Evolutionary conservation across 2,113 vertebrate genomes (phyloP), one percentile per base, ranked within the genome.

Genomic region (Tretioscincus oriximinensis): DNA sequence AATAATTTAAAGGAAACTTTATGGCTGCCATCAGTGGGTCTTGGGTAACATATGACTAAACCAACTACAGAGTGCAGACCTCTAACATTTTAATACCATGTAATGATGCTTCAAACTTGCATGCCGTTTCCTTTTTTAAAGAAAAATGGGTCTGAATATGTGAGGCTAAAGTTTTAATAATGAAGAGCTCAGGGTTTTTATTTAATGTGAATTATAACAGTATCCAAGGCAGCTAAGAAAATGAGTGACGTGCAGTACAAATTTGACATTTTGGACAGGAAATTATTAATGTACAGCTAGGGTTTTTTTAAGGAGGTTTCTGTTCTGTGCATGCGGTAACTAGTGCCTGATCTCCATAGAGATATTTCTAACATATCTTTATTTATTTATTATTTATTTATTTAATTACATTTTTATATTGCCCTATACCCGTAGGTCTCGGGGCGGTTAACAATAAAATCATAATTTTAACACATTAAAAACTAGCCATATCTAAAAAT

Each of bases 1-100:
- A 95, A 96, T 96, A 96, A 96, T 96, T 96, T 95, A 95, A 95
- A 91, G 93, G 91, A 93, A 93, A 91, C 91, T 93, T 95, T 95
- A 93, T 96, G 94, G 93, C 93, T 94, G 90, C 88, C 90, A 89
- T 95, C 92, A 88, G 88, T 94, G 90, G 91, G 94, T 93, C 91
- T 94, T 95, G 94, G 67, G 93, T 95, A 95, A 95, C 93, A 95
- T 94, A 96, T 92, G 92, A 92, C 94, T 95, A 92, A 93, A 92
- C 89, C 91, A 93, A 90, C 35, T 81, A 76, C 70, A 87, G 86
- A 92, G 86, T 91, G 93, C 92, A 94, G 94, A 93, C 88, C 92
- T 93, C 88, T 96, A 92, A 95, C 91, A 93, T 92, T 95, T 95
- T 94, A 94, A 95, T 95, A 92, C 86, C 18, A 9, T 93, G 81